These are phyloP conservation scores for Apteryx mantelli DNA, from an alignment of 2,113 vertebrate species.

Conservation along the genomic window DNA sequence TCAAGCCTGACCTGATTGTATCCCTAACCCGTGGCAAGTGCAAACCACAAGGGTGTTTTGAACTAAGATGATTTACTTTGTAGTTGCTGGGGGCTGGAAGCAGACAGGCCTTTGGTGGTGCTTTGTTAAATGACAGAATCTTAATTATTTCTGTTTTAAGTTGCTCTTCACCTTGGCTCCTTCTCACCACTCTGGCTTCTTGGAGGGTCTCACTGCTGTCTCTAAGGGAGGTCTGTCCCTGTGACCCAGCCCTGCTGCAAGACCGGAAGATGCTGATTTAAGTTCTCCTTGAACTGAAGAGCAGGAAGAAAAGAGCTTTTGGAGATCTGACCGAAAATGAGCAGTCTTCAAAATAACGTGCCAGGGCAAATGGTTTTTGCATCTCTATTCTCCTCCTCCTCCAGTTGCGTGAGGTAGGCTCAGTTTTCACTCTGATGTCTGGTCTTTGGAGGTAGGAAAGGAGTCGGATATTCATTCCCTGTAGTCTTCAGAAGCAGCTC, in stretches of 20 bases:
- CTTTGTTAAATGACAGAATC: neutral
- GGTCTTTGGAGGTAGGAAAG: neutral
- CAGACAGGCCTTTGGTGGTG: neutral
- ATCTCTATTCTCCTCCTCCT: neutral
- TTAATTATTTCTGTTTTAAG: neutral
- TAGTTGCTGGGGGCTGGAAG: neutral
- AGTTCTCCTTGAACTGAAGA: neutral
- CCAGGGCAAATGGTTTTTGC: neutral
- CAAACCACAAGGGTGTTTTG: neutral
- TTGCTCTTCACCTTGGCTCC: neutral
- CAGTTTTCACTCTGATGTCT: neutral
- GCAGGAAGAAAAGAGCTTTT: neutral
- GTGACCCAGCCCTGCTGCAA: neutral
- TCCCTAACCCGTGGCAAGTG: neutral
- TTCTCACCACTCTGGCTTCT: neutral
- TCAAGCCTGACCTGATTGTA: neutral
- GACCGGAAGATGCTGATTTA: neutral
- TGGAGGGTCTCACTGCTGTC: neutral
- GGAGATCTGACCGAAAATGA: neutral
- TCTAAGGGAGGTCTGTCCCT: neutral
- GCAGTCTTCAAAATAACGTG: fast-evolving
- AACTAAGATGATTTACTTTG: neutral
- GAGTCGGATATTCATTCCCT: neutral
- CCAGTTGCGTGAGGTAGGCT: neutral
- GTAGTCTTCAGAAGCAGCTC: neutral